Conservation (phyloP, 1,140 invertebrate genomes). For the Goniozus legneri region DNA sequence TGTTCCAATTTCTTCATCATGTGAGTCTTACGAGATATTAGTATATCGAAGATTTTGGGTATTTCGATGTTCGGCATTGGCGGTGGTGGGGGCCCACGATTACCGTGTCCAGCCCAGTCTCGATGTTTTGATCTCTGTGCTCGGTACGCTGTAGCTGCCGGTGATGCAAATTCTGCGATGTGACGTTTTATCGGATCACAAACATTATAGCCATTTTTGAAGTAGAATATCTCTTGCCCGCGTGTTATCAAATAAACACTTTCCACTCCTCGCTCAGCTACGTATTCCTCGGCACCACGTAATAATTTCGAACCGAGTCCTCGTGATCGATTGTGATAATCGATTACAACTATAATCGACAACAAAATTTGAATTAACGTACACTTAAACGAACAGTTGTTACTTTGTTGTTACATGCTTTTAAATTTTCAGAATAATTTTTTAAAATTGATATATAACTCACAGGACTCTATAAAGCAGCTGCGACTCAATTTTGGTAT, state of each 20-base stretch:
- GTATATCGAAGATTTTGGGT: slow-evolving; percentile 22
- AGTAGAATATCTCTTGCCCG: slow-evolving; percentile 74
- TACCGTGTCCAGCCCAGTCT: no score
- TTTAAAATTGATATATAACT: no score
- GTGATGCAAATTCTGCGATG: slow-evolving; percentile 39
- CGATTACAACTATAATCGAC: slow-evolving; percentile 64
- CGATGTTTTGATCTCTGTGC: slow-evolving; percentile 15
- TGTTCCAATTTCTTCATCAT: slow-evolving; percentile 35
- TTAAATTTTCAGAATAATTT: background rate
- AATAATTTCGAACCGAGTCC: slow-evolving; percentile 71
- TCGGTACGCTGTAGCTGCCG: slow-evolving; percentile 16
- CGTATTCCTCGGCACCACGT: slow-evolving; percentile 66
- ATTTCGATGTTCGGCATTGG: slow-evolving; percentile 39
- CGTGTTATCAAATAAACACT: slow-evolving; percentile 71
- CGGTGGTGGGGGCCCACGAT: slow-evolving; percentile 41
- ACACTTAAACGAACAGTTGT: no score
- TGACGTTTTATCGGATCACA: slow-evolving; percentile 70
- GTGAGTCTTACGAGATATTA: slow-evolving; percentile 28
- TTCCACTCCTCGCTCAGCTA: slow-evolving; percentile 58
- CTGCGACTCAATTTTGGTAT: slow-evolving; percentile 63
- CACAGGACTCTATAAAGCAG: slow-evolving; percentile 70
- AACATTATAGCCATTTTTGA: slow-evolving; percentile 67
- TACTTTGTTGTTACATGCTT: slow-evolving; percentile 1
- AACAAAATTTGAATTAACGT: no score
- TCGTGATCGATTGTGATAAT: slow-evolving; percentile 63